Percentiles rank a stretch among this genome's conserved stretches.
phyloP scores from a whole-genome alignment of 1,140 invertebrate species.

The Thereuonema tuberculata region DNA sequence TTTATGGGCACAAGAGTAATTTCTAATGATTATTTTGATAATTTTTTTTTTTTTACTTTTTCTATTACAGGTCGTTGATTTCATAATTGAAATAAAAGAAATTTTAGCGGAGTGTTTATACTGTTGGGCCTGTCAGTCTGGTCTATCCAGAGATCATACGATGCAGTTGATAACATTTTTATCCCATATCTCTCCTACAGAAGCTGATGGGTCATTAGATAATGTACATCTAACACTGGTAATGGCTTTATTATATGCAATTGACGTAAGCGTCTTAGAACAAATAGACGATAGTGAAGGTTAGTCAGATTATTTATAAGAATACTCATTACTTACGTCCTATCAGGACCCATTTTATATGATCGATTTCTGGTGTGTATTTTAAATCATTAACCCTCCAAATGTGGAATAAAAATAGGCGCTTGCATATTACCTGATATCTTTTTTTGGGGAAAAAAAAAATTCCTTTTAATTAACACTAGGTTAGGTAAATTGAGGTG shows the following conservation, averaged over 20 bases:
- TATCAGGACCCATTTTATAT: no score
- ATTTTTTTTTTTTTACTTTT: background rate
- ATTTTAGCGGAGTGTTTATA: slow-evolving; percentile 73
- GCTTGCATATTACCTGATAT: no score
- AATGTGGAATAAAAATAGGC: no score
- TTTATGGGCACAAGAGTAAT: background rate
- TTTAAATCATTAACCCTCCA: no score
- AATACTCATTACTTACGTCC: no score
- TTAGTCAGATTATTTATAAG: slow-evolving; percentile 7
- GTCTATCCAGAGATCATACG: slow-evolving; percentile 44
- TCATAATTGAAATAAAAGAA: slow-evolving; percentile 62
- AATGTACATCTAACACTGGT: slow-evolving; percentile 59
- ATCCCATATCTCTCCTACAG: slow-evolving; percentile 27
- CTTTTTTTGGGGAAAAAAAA: no score
- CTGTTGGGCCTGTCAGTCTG: slow-evolving; percentile 68
- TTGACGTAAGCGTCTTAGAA: slow-evolving; percentile 62
- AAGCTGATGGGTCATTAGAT: slow-evolving; percentile 42
- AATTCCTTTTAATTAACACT: no score
- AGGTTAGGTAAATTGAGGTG: no score
- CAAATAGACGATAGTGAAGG: slow-evolving; percentile 44
- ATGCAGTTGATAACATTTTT: slow-evolving; percentile 35
- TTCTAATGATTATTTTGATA: background rate
- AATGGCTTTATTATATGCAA: slow-evolving; percentile 66
- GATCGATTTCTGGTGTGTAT: no score
- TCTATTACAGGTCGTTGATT: slow-evolving; percentile 47